Percentiles rank a stretch among this genome's conserved stretches.
These are phyloP conservation scores for Stylophora pistillata DNA, from an alignment of 64 coral and sea anemone species.

Conservation along the genomic window DNA sequence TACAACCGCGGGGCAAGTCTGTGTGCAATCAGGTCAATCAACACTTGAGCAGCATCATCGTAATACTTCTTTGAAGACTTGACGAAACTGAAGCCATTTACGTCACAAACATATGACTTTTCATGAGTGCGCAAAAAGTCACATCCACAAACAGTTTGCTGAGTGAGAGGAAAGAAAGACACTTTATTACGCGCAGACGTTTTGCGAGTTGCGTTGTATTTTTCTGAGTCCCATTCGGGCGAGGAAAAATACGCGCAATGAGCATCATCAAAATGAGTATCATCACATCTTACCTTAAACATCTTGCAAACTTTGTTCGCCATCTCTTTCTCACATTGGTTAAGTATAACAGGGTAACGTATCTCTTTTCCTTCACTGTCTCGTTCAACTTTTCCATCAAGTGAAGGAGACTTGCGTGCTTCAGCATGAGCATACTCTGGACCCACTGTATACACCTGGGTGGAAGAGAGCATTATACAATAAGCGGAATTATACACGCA, in stretches of 20 bases:
- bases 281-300: slow-evolving; percentile 71
- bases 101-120: slow-evolving; percentile 96
- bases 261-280: background rate
- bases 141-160: slow-evolving; percentile 99
- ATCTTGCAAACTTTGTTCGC: slow-evolving; percentile 97
- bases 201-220: too few species aligned
- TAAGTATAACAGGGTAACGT: slow-evolving; percentile 90
- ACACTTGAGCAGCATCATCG: slow-evolving; percentile 86
- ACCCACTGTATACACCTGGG: slow-evolving; percentile 92
- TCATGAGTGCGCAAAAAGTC: slow-evolving; percentile 88
- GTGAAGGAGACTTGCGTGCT: slow-evolving; percentile 94
- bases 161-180: background rate
- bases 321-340: slow-evolving; percentile 90
- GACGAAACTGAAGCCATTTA: slow-evolving; percentile 99
- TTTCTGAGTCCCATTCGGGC: too few species aligned
- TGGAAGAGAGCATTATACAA: too few species aligned
- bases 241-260: too few species aligned
- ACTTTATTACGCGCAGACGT: too few species aligned
- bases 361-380: slow-evolving; percentile 98
- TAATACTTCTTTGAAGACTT: slow-evolving; percentile 98
- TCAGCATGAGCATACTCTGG: slow-evolving; percentile 98
- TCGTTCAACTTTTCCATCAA: slow-evolving; percentile 96
- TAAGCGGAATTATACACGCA: too few species aligned
- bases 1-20: slow-evolving; percentile 86
- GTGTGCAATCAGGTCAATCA: slow-evolving; percentile 71